Base-by-base conservation (phyloP, 53 echinoderm and acorn worm species). In the Pentamera pediparva region DNA sequence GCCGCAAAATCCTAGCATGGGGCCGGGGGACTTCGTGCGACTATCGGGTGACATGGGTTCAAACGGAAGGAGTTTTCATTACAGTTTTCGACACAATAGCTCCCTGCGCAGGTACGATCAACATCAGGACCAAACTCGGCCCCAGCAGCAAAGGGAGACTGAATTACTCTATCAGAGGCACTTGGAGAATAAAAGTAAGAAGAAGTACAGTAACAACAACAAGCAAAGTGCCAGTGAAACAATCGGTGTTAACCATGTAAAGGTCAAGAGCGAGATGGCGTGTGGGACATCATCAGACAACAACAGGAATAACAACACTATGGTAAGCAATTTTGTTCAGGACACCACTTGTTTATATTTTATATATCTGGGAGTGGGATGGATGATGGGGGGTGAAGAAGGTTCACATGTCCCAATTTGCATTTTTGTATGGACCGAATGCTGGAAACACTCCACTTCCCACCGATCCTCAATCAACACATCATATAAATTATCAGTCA, bases 181-280 rank as follows among this genome's bases (percentile, higher is more conserved):
- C 45, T 67, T 67, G 39, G 67, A 67, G 27, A 67, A 67, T 67
- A 67, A 67, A 39, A 67, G 67, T 45, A 67, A 67, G 45, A 67
- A 67, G 67, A 67, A 67, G 41, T 67, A 40, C 20, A 67, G 29
- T 41, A 67, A 67, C 45, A 65, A 38, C 39, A 67, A 67, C 17
- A 37, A 67, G 30, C 32, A 32, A 19, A 35, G 6, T 35, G 10
- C 67, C 8, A 29, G 43, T 15, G 67, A 67, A 45, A 67, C 67
- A 13, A 67, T 67, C 28, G 67, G 67, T 27, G 67, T 67, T 43
- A 39, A 31, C 17, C 67, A 67, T 30, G 67, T 67, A 2, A 67
- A 67, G 47, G 67, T 67, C 27, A 67, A 67, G 45, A 67, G 67
- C 45, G 67, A 67, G 45, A 67, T 67, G 67, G 67, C 67, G 20